Evolutionary conservation across 2,888 invertebrate genomes (phyloP).

Genomic region (Mesorhabditis belari): DNA sequence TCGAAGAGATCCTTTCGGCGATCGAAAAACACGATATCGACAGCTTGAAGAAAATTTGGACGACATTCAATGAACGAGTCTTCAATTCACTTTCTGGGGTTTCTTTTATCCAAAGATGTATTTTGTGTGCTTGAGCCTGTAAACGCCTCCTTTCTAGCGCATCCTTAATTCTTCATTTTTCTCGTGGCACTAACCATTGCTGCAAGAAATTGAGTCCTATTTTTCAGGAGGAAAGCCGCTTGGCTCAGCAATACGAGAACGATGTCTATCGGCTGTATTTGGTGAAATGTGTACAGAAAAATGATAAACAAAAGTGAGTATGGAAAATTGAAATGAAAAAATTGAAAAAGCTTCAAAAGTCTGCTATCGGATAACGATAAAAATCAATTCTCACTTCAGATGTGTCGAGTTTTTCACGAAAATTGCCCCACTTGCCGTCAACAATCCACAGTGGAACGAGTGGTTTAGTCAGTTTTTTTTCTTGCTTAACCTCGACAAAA

Average conservation of each 20-base stretch:
- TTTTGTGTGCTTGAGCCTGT: no score
- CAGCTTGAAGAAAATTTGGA: conserved; percentile 29
- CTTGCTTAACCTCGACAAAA: no score
- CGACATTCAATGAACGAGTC: conserved; percentile 31
- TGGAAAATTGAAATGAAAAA: no score
- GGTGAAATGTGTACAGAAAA: conserved; percentile 75
- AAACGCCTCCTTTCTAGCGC: no score
- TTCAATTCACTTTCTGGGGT: conserved; percentile 36
- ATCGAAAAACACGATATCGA: conserved; percentile 39
- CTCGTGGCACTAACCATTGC: background rate
- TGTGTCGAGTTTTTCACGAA: conserved; percentile 39
- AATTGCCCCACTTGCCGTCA: conserved; percentile 26
- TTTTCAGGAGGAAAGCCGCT: conserved; percentile 25
- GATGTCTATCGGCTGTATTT: conserved; percentile 80
- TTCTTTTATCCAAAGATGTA: background rate
- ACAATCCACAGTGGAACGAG: conserved; percentile 41
- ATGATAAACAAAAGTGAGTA: conserved; percentile 65
- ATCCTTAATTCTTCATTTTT: no score
- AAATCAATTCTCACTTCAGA: conserved; percentile 73
- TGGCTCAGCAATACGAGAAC: conserved; percentile 68
- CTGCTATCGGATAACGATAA: no score
- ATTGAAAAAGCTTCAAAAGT: no score
- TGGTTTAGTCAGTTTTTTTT: conserved; percentile 36
- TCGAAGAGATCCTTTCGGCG: conserved; percentile 34
- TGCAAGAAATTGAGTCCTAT: background rate